Percentiles rank a stretch among this genome's conserved stretches.
Evolutionary conservation across 2,888 invertebrate species (phyloP).

Genomic region (Sisyra terminalis): DNA sequence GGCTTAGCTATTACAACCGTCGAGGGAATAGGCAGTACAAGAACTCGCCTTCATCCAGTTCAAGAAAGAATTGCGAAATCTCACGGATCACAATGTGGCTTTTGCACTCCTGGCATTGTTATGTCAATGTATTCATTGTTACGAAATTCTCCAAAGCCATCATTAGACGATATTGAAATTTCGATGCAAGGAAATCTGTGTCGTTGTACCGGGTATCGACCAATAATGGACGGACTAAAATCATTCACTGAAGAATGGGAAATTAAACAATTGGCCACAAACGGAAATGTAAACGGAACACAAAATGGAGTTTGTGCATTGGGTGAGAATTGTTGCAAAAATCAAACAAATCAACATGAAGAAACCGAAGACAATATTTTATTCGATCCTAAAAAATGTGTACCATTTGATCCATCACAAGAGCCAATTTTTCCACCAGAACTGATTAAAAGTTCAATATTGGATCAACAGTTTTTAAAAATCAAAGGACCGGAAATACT

Average conservation of each 20-base stretch:
- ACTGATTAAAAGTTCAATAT: constrained; percentile 40
- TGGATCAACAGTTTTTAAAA: constrained; percentile 41
- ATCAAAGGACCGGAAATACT: constrained; percentile 45
- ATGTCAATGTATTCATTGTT: constrained; percentile 93
- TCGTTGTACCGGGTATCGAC: constrained; percentile 86
- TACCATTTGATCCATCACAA: constrained; percentile 62
- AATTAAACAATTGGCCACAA: constrained; percentile 21
- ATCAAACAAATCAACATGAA: neutral
- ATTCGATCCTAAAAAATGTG: constrained; percentile 43
- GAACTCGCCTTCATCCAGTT: constrained; percentile 63
- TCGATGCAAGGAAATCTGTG: constrained; percentile 76
- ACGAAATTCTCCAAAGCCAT: constrained; percentile 52
- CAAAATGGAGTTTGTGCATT: constrained; percentile 31
- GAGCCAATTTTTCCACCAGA: constrained; percentile 90
- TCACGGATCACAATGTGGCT: constrained; percentile 91
- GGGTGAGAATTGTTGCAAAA: constrained; percentile 52
- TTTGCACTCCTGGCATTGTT: constrained; percentile 90
- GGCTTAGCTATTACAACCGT: constrained; percentile 83
- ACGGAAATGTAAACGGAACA: constrained; percentile 16
- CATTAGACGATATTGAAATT: constrained; percentile 58
- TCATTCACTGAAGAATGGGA: constrained; percentile 69
- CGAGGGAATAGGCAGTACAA: constrained; percentile 80
- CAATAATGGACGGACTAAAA: constrained; percentile 80
- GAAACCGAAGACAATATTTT: constrained; percentile 25
- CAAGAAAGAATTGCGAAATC: constrained; percentile 78